Base-by-base conservation (phyloP, 2,797 vertebrate genomes). In the Peromyscus aztecus region DNA sequence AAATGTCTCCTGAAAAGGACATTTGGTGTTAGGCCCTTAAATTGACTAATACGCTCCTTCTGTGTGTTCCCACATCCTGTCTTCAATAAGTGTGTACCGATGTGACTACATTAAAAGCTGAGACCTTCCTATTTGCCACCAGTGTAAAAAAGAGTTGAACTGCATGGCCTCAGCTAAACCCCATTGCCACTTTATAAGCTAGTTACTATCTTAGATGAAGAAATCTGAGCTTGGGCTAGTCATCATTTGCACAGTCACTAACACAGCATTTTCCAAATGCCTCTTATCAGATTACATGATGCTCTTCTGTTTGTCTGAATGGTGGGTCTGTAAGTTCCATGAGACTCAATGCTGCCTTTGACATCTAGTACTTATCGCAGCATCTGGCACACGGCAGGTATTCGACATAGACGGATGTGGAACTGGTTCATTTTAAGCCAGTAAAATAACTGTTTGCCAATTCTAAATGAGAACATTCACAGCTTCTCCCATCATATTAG, bases 371-470 rank as follows among this genome's bases (percentile, higher is more conserved):
- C 1, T 0, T 29, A 40, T 24, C 10, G 5, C 31, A 37, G 9
- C 37, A 46, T n/a, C 73, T 80, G 37, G 10, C 7, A 73, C 49
- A 67, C 43, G 27, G 55, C 37, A 69, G 13, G 7, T 90, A 31
- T 78, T 84, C 40, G 81, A 55, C 40, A 29, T 49, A 90, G 29
- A 59, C 4, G 61, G 21, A 8, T 85, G 17, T 6, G 61, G 37
- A 88, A 67, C 19, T 69, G 49, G 78, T 71, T 46, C 29, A 83
- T 67, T 95, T 49, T 80, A 84, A 93, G n/a, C 13, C 40, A 10
- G n/a, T 49, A 65, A 92, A 90, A 73, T 73, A 43, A 89, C 16
- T n/a, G 43, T 61, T 87, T 77, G 11, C 29, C 90, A 96, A 59
- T 88, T 88, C 83, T 91, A 23, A 49, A 40, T 84, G 40, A 55